phyloP scores from a whole-genome alignment of 2,797 vertebrate species.

The Channa striata region DNA sequence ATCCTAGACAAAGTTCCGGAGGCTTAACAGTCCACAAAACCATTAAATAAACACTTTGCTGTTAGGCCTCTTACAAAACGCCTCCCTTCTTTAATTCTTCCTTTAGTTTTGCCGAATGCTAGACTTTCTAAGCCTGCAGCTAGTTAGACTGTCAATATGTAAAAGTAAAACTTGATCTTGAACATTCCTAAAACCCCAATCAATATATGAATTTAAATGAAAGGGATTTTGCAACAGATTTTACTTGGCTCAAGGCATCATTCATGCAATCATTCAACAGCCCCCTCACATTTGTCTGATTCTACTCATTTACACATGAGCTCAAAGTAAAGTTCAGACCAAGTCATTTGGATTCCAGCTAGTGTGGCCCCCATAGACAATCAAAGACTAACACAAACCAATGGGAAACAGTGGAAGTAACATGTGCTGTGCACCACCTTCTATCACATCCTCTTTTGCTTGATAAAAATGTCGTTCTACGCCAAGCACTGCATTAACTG shows the following conservation, averaged over 20 bases:
- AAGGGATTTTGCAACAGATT: conserved; percentile 1
- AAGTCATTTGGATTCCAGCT: conserved; percentile 23
- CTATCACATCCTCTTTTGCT: conserved; percentile 36
- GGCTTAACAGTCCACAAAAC: not conserved
- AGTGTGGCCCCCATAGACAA: conserved; percentile 69
- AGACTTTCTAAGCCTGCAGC: conserved; percentile 25
- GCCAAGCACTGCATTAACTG: conserved; percentile 35
- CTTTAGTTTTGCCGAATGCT: not conserved
- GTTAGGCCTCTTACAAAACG: conserved; percentile 4
- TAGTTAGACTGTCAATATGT: conserved; percentile 46
- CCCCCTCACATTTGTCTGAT: not conserved
- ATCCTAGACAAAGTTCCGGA: conserved; percentile 9
- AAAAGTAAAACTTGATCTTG: not conserved
- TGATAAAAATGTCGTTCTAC: conserved; percentile 29
- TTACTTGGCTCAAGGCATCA: not conserved
- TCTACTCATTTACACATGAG: conserved; percentile 1
- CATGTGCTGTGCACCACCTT: conserved; percentile 40
- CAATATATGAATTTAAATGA: not conserved
- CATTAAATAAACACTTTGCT: conserved; percentile 4
- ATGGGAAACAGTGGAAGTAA: conserved; percentile 36
- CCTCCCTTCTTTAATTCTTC: conserved; percentile 12
- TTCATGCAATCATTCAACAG: not conserved
- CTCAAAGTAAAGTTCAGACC: conserved; percentile 2
- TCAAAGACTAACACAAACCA: conserved; percentile 57
- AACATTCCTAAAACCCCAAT: conserved; percentile 3